Evolutionary conservation across 2,888 invertebrate genomes (phyloP).

Genomic region (Opisthograptis luteolata): DNA sequence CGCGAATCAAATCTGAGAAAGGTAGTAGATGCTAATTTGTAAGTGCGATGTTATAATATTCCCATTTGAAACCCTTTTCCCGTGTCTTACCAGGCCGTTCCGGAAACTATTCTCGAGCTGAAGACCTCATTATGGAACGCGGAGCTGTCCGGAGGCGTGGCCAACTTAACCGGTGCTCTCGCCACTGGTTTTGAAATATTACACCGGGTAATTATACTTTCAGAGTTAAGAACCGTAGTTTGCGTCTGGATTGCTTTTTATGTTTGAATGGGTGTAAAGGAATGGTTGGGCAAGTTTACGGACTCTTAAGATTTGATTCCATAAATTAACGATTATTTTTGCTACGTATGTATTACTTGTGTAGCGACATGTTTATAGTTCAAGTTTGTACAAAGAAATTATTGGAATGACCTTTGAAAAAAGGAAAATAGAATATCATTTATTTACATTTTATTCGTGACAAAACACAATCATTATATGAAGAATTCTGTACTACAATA

Average conservation of each 20-base stretch:
- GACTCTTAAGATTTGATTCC: background rate
- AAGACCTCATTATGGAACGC: conserved; percentile 90
- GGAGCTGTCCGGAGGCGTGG: conserved; percentile 88
- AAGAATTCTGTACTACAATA: too few relatives aligned
- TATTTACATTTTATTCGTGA: too few relatives aligned
- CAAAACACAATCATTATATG: too few relatives aligned
- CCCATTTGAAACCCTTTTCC: conserved; percentile 10
- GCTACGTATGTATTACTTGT: too few relatives aligned
- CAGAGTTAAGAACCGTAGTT: conserved; percentile 36
- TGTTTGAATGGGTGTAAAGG: conserved; percentile 9
- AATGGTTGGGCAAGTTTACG: background rate
- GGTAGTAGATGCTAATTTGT: conserved; percentile 6
- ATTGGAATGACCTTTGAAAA: too few relatives aligned
- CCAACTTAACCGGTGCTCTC: conserved; percentile 97
- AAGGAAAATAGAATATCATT: too few relatives aligned
- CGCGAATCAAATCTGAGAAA: too few relatives aligned
- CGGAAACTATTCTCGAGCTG: conserved; percentile 92
- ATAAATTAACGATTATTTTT: too few relatives aligned
- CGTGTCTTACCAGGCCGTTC: conserved; percentile 86
- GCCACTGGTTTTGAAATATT: conserved; percentile 96
- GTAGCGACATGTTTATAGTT: too few relatives aligned
- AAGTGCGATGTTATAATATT: conserved; percentile 5
- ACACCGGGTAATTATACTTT: conserved; percentile 86
- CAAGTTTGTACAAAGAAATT: too few relatives aligned
- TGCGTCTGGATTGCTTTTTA: conserved; percentile 35